phyloP scores from a whole-genome alignment of 2,113 vertebrate species.

The Oplegnathus fasciatus region DNA sequence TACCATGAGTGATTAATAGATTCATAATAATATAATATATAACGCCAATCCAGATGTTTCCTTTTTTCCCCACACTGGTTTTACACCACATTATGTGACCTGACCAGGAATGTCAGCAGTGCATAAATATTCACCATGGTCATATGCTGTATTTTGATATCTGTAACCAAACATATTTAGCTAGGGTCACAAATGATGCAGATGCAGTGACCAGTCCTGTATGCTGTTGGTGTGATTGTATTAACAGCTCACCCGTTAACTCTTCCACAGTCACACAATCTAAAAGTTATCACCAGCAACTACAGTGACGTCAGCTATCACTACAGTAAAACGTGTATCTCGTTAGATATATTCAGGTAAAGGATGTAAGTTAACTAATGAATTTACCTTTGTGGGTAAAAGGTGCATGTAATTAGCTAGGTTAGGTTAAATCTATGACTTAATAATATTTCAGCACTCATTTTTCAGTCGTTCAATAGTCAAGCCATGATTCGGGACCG shows the following conservation, averaged over 20 bases:
- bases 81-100: not conserved
- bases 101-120: not conserved
- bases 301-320: not conserved
- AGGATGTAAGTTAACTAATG: too few relatives aligned
- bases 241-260: not conserved
- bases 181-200: not conserved
- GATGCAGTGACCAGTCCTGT: not conserved
- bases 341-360: not conserved
- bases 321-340: not conserved
- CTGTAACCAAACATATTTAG: not conserved
- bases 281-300: not conserved
- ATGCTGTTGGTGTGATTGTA: not conserved
- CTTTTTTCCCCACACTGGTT: not conserved
- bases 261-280: not conserved
- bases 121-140: not conserved
- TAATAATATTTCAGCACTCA: not conserved
- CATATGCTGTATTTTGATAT: not conserved
- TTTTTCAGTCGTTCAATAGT: not conserved
- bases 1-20: not conserved
- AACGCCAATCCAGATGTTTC: not conserved
- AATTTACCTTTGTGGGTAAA: not conserved
- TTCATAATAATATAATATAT: too few relatives aligned
- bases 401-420: not conserved
- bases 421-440: constrained; percentile 73
- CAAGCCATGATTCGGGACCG: too few relatives aligned